phyloP scores from a whole-genome alignment of 2,888 invertebrate genomes.

The Cerastoderma edule region DNA sequence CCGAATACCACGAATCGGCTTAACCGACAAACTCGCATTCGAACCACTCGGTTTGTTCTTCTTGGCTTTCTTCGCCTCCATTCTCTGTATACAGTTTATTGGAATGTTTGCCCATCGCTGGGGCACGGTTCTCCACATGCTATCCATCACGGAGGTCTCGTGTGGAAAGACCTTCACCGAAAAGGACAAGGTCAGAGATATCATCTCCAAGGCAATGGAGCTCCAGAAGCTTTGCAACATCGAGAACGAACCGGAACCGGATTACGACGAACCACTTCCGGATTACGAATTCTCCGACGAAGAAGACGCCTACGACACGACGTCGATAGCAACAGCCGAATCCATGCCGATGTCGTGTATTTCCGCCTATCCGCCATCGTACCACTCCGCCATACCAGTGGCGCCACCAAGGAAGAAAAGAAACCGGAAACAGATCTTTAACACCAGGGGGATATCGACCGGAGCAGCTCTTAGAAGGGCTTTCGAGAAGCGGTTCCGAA shows the following conservation, averaged over 20 bases:
- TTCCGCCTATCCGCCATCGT: slow-evolving; percentile 60
- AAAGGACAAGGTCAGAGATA: slow-evolving; percentile 70
- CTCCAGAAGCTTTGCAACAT: slow-evolving; percentile 74
- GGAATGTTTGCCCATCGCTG: slow-evolving; percentile 99
- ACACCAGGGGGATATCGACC: slow-evolving; percentile 61
- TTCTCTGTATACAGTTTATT: slow-evolving; percentile 97
- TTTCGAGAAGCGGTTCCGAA: slow-evolving; percentile 69
- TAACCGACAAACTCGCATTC: slow-evolving; percentile 65
- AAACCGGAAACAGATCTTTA: slow-evolving; percentile 61
- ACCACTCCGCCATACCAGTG: slow-evolving; percentile 57
- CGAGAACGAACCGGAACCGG: slow-evolving; percentile 74
- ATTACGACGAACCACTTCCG: slow-evolving; percentile 70
- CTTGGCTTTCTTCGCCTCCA: slow-evolving; percentile 98
- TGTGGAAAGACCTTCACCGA: slow-evolving; percentile 68
- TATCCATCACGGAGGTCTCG: slow-evolving; percentile 95
- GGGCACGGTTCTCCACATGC: slow-evolving; percentile 97
- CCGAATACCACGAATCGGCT: slow-evolving; percentile 67
- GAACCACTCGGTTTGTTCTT: slow-evolving; percentile 92
- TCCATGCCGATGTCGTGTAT: slow-evolving; percentile 44
- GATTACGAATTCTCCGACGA: slow-evolving; percentile 66
- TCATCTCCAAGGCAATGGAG: slow-evolving; percentile 69
- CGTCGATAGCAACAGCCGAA: slow-evolving; percentile 52
- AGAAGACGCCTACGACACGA: slow-evolving; percentile 56
- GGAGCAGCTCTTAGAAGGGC: slow-evolving; percentile 67
- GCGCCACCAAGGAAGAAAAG: slow-evolving; percentile 28